Conservation (phyloP, 2,113 vertebrate genomes). For the Micronycteris hirsuta region DNA sequence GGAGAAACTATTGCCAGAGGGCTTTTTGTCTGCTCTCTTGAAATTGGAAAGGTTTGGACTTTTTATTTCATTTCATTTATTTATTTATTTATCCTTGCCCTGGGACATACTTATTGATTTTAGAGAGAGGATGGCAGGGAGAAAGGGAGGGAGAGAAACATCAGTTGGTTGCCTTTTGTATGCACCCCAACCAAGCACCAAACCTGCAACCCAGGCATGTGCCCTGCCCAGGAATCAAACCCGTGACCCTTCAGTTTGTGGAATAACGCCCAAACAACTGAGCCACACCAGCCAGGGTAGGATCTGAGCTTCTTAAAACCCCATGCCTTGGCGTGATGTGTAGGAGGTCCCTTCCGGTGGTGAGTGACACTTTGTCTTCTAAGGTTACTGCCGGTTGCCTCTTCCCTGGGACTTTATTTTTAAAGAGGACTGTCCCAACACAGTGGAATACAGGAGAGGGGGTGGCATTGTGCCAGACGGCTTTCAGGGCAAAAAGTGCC, state of each 20-base stretch:
- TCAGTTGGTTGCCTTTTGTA: too few relatives aligned
- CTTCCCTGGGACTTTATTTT: neutral
- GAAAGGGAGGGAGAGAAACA: too few relatives aligned
- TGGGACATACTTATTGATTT: too few relatives aligned
- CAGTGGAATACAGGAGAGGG: neutral
- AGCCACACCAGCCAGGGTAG: too few relatives aligned
- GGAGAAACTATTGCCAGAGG: neutral
- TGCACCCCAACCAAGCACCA: too few relatives aligned
- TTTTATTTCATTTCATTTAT: neutral
- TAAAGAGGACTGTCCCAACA: neutral
- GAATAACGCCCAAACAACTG: too few relatives aligned
- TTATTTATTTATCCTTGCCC: too few relatives aligned
- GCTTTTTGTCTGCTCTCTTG: neutral
- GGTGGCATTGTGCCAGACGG: neutral
- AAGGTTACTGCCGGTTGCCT: neutral
- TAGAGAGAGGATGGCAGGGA: too few relatives aligned
- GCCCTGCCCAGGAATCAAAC: too few relatives aligned
- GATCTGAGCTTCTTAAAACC: neutral
- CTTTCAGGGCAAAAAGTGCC: neutral
- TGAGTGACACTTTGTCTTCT: neutral
- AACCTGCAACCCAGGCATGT: too few relatives aligned
- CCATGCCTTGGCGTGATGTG: neutral
- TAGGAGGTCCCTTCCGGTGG: neutral
- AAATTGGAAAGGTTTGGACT: neutral
- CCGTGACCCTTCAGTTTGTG: too few relatives aligned